Base-by-base conservation (phyloP, 2,888 invertebrate genomes). In the Xiphydria camelus region DNA sequence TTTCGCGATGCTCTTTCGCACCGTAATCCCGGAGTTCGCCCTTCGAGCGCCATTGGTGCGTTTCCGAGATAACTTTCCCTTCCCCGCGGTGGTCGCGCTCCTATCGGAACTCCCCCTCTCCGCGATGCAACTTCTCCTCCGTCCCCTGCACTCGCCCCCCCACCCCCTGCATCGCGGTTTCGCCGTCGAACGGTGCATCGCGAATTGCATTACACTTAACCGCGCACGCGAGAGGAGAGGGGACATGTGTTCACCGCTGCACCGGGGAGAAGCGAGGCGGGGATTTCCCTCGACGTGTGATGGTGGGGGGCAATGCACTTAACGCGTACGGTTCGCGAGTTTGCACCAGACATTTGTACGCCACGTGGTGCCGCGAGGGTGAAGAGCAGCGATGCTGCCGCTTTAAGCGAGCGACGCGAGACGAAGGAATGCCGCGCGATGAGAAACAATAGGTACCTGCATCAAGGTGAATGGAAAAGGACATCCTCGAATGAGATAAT, bases 281-380 rank as follows among this genome's bases (percentile, higher is more conserved):
- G 49, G 54, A 51, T 42, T 40, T 25, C 37, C 45, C 41, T 44
- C 45, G 45, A 50, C 49, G 54, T 29, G 47, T 47, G 61, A 41
- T 39, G 43, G 59, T 64, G 64, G 68, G 67, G 66, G 63, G 66
- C 57, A 69, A 71, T 70, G 67, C 70, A 66, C 59, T 67, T 68
- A 59, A 45, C 51, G 33, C 43, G 18, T 31, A 23, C 5, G 12
- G 29, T 26, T 26, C 29, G 14, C 14, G 29, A 26, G 29, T 26
- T 9, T 4, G 12, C 7, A 14, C 10, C 29, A 26, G 66, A 65
- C 64, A 68, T 67, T 65, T 54, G 49, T 63, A 57, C 64, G 66
- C 61, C 51, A 49, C 43, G 39, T 41, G 45, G 47, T 52, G 41
- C 41, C 36, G 29, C 18, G 23, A 41, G 4, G 29, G 4, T 6